phyloP scores from a whole-genome alignment of 2,888 invertebrate species.

The Cephus rjabovi region DNA sequence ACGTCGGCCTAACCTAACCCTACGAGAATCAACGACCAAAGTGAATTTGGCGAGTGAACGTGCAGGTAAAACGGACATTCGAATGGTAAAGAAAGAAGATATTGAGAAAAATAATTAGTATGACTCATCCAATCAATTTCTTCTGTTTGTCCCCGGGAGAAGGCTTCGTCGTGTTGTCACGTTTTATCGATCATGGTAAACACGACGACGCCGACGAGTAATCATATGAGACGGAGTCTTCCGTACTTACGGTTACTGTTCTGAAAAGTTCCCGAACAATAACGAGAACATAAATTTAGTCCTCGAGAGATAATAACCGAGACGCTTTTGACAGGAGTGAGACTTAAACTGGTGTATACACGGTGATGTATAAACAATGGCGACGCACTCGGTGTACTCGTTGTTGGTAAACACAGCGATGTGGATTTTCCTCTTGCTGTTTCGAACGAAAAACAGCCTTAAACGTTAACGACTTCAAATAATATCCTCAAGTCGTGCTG shows the following conservation, averaged over 20 bases:
- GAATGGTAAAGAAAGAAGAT: constrained; percentile 6
- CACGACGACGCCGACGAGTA: neutral
- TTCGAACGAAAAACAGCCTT: neutral
- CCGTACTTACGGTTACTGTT: neutral
- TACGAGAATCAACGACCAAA: neutral
- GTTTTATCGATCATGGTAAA: neutral
- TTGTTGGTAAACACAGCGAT: neutral
- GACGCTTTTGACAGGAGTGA: neutral
- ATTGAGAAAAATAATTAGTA: neutral
- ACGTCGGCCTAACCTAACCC: neutral
- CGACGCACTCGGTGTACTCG: neutral
- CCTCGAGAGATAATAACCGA: neutral
- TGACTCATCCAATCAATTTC: neutral
- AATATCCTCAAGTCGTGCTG: neutral
- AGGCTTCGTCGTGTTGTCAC: neutral
- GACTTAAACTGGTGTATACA: neutral
- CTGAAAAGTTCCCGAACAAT: neutral
- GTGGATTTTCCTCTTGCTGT: neutral
- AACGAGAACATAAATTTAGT: neutral
- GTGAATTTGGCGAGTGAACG: too few species aligned
- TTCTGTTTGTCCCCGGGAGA: neutral
- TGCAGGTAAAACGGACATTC: neutral
- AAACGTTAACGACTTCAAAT: neutral
- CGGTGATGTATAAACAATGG: neutral
- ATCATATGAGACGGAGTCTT: neutral